These are phyloP conservation scores for Patagioenas fasciata DNA, from an alignment of 2,113 vertebrate genomes.

Conservation along the genomic window DNA sequence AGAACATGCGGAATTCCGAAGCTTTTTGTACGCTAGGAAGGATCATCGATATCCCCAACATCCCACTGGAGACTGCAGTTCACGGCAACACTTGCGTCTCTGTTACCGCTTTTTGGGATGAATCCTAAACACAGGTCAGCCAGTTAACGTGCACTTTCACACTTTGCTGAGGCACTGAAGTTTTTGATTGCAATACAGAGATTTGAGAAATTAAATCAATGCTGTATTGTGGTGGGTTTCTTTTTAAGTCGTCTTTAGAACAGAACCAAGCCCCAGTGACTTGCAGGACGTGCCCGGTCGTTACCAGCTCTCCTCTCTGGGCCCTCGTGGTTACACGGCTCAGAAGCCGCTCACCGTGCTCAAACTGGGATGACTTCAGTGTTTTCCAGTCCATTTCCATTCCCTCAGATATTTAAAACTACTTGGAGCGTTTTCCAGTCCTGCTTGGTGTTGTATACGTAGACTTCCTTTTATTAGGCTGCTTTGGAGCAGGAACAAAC, in stretches of 20 bases:
- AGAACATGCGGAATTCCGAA: fast-evolving
- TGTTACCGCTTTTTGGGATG: not conserved
- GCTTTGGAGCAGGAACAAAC: not conserved
- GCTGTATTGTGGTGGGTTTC: not conserved
- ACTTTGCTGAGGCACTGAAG: not conserved
- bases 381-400: not conserved
- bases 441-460: not conserved
- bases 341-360: not conserved
- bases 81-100: not conserved
- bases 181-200: not conserved
- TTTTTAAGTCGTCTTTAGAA: not conserved
- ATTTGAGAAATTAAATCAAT: not conserved
- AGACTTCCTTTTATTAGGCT: not conserved
- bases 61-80: not conserved
- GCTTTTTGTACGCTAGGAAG: not conserved
- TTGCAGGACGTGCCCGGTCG: not conserved
- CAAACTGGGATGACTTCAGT: not conserved
- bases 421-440: not conserved
- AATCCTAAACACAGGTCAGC: not conserved
- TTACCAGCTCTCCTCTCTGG: not conserved
- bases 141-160: not conserved
- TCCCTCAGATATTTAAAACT: not conserved
- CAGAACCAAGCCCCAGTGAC: not conserved
- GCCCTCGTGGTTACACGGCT: not conserved
- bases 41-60: fast-evolving